phyloP scores from a whole-genome alignment of 2,113 vertebrate species.

The Tychaedon coryphoeus region DNA sequence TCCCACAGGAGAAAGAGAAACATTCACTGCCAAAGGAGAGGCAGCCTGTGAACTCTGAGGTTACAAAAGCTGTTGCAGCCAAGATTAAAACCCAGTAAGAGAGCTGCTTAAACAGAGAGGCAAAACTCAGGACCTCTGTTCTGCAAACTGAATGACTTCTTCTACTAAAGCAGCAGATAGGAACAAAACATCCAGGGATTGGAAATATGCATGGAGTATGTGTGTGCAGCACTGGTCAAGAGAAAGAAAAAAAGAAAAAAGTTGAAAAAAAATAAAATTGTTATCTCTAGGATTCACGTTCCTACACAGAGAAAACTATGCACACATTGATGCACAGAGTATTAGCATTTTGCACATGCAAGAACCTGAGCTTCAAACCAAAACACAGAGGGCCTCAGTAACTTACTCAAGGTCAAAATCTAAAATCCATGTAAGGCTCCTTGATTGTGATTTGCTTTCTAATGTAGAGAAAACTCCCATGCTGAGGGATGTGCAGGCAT shows the following conservation, averaged over 20 bases:
- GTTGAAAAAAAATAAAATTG: background rate
- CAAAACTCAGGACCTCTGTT: background rate
- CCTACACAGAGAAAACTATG: background rate
- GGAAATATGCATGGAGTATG: background rate
- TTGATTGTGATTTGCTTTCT: conserved; percentile 46
- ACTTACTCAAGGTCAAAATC: conserved; percentile 44
- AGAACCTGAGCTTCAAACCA: background rate
- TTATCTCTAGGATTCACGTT: background rate
- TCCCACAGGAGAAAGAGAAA: background rate
- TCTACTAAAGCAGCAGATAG: background rate
- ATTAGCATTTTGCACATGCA: conserved; percentile 20
- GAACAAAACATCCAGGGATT: background rate
- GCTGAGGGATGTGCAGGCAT: background rate
- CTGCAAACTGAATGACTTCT: background rate
- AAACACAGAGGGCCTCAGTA: background rate
- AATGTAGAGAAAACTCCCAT: conserved; percentile 1
- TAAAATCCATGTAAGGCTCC: background rate
- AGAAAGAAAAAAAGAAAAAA: background rate
- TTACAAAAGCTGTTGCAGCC: background rate
- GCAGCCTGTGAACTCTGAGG: background rate
- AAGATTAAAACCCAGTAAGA: background rate
- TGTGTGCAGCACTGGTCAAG: background rate
- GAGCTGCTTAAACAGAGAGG: background rate
- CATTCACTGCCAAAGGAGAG: background rate
- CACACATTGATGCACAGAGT: background rate